Evolutionary conservation across 2,888 invertebrate species (phyloP).

Genomic region (Drosophila neonasuta): DNA sequence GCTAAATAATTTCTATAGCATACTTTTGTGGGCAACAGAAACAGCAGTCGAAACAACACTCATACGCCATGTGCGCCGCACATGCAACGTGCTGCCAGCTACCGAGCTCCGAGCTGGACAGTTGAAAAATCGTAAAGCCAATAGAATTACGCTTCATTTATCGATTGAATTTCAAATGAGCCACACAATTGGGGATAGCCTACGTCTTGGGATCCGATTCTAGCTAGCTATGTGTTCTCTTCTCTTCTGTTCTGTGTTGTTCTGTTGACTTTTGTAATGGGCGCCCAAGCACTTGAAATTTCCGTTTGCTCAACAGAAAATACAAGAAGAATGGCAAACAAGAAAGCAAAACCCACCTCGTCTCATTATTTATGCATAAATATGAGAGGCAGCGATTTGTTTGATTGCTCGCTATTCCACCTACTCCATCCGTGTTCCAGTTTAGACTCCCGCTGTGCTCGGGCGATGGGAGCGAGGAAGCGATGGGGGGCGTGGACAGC

Average conservation of each 20-base stretch:
- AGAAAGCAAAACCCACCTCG: conserved; percentile 25
- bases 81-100: conserved; percentile 14
- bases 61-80: conserved; percentile 31
- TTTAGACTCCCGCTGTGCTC: background rate
- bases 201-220: conserved; percentile 22
- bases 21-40: conserved; percentile 43
- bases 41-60: background rate
- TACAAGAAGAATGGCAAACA: conserved; percentile 31
- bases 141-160: conserved; percentile 64
- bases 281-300: conserved; percentile 55
- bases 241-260: background rate
- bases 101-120: too few relatives aligned
- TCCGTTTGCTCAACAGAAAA: conserved; percentile 55
- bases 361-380: conserved; percentile 77
- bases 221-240: background rate
- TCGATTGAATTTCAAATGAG: conserved; percentile 75
- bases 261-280: conserved; percentile 73
- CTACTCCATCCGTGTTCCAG: background rate
- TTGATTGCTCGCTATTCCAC: conserved; percentile 54
- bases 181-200: conserved; percentile 34
- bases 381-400: conserved; percentile 74
- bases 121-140: conserved; percentile 31
- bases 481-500: conserved; percentile 29
- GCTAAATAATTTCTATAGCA: conserved; percentile 56
- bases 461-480: background rate